Base-by-base conservation (phyloP, 1,140 invertebrate genomes). In the Geopemphigus sp. region DNA sequence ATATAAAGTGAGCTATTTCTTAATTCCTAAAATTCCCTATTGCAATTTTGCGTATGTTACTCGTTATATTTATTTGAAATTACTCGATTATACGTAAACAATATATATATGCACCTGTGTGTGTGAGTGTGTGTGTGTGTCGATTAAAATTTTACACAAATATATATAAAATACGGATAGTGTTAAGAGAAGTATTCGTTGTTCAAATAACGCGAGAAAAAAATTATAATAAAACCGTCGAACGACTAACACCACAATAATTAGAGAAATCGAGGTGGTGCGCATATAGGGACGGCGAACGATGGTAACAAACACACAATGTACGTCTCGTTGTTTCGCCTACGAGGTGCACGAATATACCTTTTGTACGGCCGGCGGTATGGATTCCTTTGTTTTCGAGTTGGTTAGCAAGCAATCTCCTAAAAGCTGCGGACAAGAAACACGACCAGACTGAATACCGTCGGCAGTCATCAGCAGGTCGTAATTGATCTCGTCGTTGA, bases 401-500 rank as follows among this genome's bases (percentile, higher is more conserved):
- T 82, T 81, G 19, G 63, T 56, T 81, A 89, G 90, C 73, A 89
- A 88, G 83, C 88, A 90, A 74, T 88, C 88, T 45, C 94, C 94
- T 5, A 94, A 86, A 78, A 96, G 87, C 81, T 92, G 90, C 11
- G 93, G 91, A 85, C 93, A 94, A 3, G 90, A 84, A 26, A 91
- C 84, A 72, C 88, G 87, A 22, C 93, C 93, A 64, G 88, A 88
- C 84, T 93, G 91, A 32, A 97, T 93, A 26, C 88, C 87, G 83
- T 92, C 86, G 29, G 93, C 89, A 50, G 90, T 91, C 83, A 91
- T 92, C 61, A 99, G 84, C 45, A 99, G 86, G 87, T 99, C 98
- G 85, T 98, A 99, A 84, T 95, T 95, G 73, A 98, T 97, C 81
- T 88, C 87, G 82, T 98, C 94, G 4, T 89, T 89, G 5, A 99